A percentile compares a stretch with the other conserved stretches of the same genome.
Evolutionary conservation across 2,113 vertebrate genomes (phyloP).

Genomic region (Lasiurus borealis): DNA sequence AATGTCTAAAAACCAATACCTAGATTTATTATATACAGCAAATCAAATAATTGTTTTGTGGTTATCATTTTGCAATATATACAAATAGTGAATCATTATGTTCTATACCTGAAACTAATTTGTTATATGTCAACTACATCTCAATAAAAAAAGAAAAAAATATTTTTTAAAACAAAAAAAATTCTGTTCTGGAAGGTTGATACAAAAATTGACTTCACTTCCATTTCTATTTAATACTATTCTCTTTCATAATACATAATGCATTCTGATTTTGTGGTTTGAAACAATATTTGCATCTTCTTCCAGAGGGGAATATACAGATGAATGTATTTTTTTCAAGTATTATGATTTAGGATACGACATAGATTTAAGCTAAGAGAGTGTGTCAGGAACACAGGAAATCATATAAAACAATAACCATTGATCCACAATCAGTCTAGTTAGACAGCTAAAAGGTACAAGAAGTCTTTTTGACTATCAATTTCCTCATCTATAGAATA

Average conservation of each 20-base stretch:
- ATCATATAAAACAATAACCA: neutral
- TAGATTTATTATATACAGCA: neutral
- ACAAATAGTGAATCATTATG: neutral
- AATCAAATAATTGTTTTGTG: neutral
- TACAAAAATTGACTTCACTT: neutral
- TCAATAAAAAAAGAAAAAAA: neutral
- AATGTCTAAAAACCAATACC: neutral
- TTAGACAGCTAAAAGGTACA: neutral
- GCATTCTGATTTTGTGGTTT: neutral
- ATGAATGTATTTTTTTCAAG: neutral
- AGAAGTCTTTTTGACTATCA: slow-evolving; percentile 15
- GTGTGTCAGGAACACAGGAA: neutral
- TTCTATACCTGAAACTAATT: neutral
- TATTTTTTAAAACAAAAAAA: neutral
- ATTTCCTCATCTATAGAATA: slow-evolving; percentile 59
- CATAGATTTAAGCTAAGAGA: neutral
- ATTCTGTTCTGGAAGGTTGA: neutral
- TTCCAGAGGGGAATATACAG: neutral
- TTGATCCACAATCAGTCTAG: neutral
- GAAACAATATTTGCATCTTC: neutral
- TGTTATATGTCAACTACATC: neutral
- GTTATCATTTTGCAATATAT: neutral
- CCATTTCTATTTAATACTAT: neutral
- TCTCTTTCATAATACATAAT: neutral
- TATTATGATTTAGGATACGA: neutral